Evolutionary conservation across 2,113 vertebrate species (phyloP).

Genomic region (Megalops atlanticus): DNA sequence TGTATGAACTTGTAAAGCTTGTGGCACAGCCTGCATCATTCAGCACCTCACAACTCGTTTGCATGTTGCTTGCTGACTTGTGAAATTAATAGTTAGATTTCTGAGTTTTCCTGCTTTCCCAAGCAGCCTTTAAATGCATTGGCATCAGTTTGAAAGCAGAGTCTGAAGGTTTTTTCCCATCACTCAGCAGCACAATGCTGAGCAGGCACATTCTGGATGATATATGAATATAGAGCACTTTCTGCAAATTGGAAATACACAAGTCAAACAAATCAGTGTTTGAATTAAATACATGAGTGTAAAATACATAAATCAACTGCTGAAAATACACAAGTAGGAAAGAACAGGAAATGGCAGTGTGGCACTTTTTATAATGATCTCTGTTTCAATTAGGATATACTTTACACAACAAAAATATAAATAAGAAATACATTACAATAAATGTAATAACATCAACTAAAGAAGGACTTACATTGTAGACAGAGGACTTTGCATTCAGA

Average conservation of each 20-base stretch:
- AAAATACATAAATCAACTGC: neutral
- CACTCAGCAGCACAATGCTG: neutral
- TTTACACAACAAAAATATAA: neutral
- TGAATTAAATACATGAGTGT: neutral
- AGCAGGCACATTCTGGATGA: neutral
- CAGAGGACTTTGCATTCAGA: conserved; percentile 91
- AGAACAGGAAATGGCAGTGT: neutral
- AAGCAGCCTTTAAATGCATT: neutral
- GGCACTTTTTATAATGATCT: neutral
- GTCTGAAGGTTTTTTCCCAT: neutral
- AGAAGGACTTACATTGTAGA: conserved; percentile 83
- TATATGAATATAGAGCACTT: neutral
- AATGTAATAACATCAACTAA: neutral
- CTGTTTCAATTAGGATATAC: neutral
- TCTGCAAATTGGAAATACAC: neutral
- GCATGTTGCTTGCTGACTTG: neutral
- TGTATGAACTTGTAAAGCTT: neutral
- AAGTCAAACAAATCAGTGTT: neutral
- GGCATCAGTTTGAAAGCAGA: neutral
- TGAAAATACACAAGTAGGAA: neutral
- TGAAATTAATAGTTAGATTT: neutral
- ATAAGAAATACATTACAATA: neutral
- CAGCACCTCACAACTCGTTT: neutral
- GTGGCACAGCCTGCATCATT: neutral
- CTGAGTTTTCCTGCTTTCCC: neutral